A percentile compares a stretch with the other conserved stretches of the same genome.
These are phyloP conservation scores for Hypolimnas misippus DNA, from an alignment of 2,888 invertebrate genomes.

Conservation along the genomic window DNA sequence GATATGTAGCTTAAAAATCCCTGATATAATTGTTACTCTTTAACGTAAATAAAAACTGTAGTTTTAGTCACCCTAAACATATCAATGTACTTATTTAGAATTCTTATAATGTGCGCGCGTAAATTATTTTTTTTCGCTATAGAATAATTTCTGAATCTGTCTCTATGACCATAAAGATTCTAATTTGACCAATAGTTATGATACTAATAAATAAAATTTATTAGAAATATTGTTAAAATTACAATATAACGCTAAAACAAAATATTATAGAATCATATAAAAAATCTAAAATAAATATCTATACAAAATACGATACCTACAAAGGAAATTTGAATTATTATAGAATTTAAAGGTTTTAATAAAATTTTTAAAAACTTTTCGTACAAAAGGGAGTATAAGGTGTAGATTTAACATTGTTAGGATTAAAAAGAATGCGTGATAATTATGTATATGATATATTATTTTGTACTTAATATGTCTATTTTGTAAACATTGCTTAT, in stretches of 20 bases:
- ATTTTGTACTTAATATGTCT: conserved; percentile 47
- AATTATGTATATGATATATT: conserved; percentile 65
- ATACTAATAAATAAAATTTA: neutral
- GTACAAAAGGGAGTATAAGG: conserved; percentile 26
- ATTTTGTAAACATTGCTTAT: conserved; percentile 51
- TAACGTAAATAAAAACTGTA: conserved; percentile 36
- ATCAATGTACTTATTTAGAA: conserved; percentile 43
- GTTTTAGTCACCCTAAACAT: conserved; percentile 45
- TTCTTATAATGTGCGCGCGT: conserved; percentile 13
- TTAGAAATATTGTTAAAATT: neutral
- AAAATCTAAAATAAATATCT: too few relatives aligned
- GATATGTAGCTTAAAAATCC: conserved; percentile 62
- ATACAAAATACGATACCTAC: neutral
- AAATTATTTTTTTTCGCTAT: conserved; percentile 11
- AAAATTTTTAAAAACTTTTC: conserved; percentile 9
- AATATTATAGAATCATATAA: too few relatives aligned
- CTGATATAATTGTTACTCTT: conserved; percentile 49
- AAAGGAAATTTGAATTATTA: neutral
- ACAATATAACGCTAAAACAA: conserved; percentile 11
- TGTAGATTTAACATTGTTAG: conserved; percentile 42
- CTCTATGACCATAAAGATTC: conserved; percentile 20
- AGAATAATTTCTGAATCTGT: neutral
- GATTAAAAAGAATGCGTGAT: conserved; percentile 45
- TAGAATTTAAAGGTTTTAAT: neutral
- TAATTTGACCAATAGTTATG: conserved; percentile 30